A percentile compares a stretch with the other conserved stretches of the same genome.
phyloP scores from a whole-genome alignment of 2,113 vertebrate genomes.

The Epinephelus fuscoguttatus region DNA sequence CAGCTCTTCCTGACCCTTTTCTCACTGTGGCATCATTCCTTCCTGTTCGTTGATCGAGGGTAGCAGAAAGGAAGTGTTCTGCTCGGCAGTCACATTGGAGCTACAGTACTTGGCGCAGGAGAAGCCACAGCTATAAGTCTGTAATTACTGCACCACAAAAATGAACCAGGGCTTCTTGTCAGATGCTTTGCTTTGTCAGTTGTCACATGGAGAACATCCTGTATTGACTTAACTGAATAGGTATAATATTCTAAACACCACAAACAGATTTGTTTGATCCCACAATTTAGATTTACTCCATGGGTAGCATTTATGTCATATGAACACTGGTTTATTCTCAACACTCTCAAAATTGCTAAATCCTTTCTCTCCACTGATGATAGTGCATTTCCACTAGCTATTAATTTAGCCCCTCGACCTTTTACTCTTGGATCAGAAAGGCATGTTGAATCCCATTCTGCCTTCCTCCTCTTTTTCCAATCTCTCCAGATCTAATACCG shows the following conservation, averaged over 20 bases:
- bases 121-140: not conserved
- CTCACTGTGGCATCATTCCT: constrained; percentile 68
- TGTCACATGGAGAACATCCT: not conserved
- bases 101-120: not conserved
- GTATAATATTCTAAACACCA: constrained; percentile 13
- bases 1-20: constrained; percentile 78
- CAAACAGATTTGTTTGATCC: constrained; percentile 9
- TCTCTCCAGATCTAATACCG: constrained; percentile 50
- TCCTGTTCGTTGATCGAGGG: constrained; percentile 64
- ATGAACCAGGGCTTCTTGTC: constrained; percentile 21
- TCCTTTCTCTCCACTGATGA: constrained; percentile 15
- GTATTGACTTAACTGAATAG: constrained; percentile 11
- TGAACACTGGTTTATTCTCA: constrained; percentile 31
- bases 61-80: constrained; percentile 53
- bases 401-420: constrained; percentile 47
- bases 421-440: constrained; percentile 50
- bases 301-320: constrained; percentile 8
- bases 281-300: constrained; percentile 5
- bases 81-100: constrained; percentile 23
- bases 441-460: constrained; percentile 37
- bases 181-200: constrained; percentile 23
- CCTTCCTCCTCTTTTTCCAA: constrained; percentile 41
- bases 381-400: constrained; percentile 28
- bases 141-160: constrained; percentile 4
- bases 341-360: constrained; percentile 22